phyloP scores from a whole-genome alignment of 2,888 invertebrate species.

The Cantharis flavilabris region DNA sequence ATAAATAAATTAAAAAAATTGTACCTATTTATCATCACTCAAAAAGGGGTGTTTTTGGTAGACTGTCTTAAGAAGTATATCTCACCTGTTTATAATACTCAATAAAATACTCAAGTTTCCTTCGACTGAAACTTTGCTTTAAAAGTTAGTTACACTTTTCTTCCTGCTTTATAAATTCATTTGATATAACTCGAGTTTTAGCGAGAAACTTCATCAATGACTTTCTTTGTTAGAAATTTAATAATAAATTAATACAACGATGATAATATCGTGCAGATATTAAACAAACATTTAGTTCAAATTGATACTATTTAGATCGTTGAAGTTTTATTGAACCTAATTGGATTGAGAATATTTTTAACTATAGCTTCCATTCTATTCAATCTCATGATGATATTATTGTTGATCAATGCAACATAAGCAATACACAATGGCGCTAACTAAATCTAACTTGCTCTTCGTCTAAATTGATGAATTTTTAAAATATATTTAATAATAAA shows the following conservation, averaged over 20 bases:
- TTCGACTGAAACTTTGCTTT: not conserved
- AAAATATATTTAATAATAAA: no score
- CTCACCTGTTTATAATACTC: no score
- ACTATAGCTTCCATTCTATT: not conserved
- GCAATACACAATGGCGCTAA: not conserved
- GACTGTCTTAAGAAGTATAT: no score
- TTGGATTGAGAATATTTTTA: not conserved
- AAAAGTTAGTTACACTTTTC: not conserved
- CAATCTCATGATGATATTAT: not conserved
- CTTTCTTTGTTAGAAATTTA: not conserved
- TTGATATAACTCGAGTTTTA: not conserved
- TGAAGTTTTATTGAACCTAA: not conserved
- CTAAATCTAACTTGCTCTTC: no score
- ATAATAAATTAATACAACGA: not conserved
- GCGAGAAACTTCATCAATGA: not conserved
- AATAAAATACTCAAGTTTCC: conserved; percentile 6
- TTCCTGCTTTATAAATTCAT: not conserved
- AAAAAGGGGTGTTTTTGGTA: no score
- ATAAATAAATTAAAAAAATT: no score
- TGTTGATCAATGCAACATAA: not conserved
- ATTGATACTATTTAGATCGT: not conserved
- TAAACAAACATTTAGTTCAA: not conserved
- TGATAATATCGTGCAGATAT: not conserved
- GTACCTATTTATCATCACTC: no score
- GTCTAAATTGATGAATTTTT: no score